Conservation (phyloP, 2,888 invertebrate species). For the Xanthia icteritia region DNA sequence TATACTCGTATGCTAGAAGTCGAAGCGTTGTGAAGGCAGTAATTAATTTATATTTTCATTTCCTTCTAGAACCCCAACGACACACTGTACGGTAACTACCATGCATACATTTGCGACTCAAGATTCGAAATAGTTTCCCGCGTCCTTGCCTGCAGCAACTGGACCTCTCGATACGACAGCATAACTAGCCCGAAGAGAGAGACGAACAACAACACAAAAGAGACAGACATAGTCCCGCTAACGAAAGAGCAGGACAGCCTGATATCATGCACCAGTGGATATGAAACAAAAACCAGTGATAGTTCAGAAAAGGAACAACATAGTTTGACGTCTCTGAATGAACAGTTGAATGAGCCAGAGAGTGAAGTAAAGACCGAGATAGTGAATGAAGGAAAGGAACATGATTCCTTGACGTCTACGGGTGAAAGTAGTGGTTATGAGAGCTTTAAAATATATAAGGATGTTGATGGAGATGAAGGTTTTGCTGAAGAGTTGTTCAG, state of each 20-base stretch:
- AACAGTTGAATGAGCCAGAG: conserved; percentile 68
- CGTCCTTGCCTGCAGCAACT: conserved; percentile 93
- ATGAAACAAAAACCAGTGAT: conserved; percentile 79
- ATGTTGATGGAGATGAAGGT: conserved; percentile 89
- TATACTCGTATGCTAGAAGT: neutral
- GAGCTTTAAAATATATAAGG: conserved; percentile 91
- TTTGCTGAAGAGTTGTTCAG: conserved; percentile 85
- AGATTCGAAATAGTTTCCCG: conserved; percentile 94
- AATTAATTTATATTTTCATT: neutral
- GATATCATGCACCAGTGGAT: conserved; percentile 87
- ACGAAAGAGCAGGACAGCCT: conserved; percentile 86
- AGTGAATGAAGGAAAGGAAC: conserved; percentile 77
- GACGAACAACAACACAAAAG: conserved; percentile 84
- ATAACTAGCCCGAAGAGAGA: conserved; percentile 83
- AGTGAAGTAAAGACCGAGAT: conserved; percentile 69
- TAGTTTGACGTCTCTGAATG: conserved; percentile 64
- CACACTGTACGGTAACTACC: conserved; percentile 94
- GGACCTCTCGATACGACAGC: conserved; percentile 95
- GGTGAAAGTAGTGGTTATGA: conserved; percentile 93
- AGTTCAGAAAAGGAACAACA: conserved; percentile 75
- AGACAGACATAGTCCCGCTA: conserved; percentile 73
- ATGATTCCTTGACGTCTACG: conserved; percentile 88
- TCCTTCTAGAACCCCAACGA: conserved; percentile 89
- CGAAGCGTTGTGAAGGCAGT: neutral
- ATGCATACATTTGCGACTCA: conserved; percentile 96